phyloP scores from a whole-genome alignment of 1,140 invertebrate species.

The Myzus persicae region DNA sequence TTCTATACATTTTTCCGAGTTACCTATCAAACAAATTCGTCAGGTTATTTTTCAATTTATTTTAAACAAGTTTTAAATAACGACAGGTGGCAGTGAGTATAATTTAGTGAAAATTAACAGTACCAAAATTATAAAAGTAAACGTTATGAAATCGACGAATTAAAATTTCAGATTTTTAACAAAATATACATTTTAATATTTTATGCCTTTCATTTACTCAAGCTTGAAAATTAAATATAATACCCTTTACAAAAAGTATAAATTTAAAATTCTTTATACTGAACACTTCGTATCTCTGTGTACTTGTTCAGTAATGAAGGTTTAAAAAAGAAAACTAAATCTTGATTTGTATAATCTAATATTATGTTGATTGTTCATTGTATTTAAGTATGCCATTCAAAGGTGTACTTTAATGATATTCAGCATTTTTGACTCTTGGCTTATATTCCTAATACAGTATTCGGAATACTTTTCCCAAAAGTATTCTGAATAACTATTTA shows the following conservation, averaged over 20 bases:
- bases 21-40: background rate
- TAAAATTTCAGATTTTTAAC: background rate
- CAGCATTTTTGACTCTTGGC: too few relatives aligned
- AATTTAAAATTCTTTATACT: background rate
- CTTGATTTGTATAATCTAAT: background rate
- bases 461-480: too few relatives aligned
- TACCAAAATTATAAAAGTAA: background rate
- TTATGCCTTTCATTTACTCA: background rate
- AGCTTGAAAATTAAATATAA: background rate
- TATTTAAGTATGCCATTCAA: background rate
- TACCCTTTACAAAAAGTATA: background rate
- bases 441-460: too few relatives aligned
- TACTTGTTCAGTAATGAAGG: background rate
- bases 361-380: background rate
- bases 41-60: background rate
- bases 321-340: background rate
- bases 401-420: too few relatives aligned
- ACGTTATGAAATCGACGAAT: background rate
- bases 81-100: background rate
- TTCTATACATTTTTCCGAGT: background rate
- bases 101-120: background rate
- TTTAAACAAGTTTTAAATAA: background rate
- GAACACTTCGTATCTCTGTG: background rate
- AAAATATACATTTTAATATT: background rate
- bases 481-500: too few relatives aligned